Percentiles rank a stretch among this genome's conserved stretches.
phyloP scores from a whole-genome alignment of 2,888 invertebrate genomes.

The Deladenus siricidicola region DNA sequence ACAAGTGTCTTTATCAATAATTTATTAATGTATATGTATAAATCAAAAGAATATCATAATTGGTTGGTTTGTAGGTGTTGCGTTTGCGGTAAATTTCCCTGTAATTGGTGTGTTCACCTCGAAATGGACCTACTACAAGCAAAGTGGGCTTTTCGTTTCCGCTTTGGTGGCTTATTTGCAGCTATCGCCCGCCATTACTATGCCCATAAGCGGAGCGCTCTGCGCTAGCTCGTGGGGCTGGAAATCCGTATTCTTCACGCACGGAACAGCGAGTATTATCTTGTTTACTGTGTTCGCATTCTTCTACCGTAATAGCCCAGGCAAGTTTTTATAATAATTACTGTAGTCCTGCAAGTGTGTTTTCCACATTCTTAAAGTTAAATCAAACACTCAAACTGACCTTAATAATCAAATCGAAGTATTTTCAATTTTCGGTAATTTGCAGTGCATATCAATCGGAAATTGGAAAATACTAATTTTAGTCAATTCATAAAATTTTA shows the following conservation, averaged over 20 bases:
- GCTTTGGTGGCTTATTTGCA: conserved; percentile 50
- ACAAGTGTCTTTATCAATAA: conserved; percentile 1
- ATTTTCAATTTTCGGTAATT: too few relatives aligned
- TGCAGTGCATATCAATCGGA: too few relatives aligned
- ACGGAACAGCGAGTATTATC: conserved; percentile 41
- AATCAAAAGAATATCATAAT: conserved; percentile 5
- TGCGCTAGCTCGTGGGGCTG: conserved; percentile 33
- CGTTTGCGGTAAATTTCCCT: conserved; percentile 51
- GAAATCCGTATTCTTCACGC: conserved; percentile 49
- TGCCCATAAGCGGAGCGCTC: conserved; percentile 38
- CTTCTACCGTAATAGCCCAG: conserved; percentile 47
- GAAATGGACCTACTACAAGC: conserved; percentile 52
- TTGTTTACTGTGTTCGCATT: conserved; percentile 38
- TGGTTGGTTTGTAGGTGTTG: conserved; percentile 27
- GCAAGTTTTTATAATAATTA: conserved; percentile 15
- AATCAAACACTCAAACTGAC: too few relatives aligned
- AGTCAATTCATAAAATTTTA: too few relatives aligned
- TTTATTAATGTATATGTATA: conserved; percentile 7
- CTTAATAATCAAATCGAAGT: too few relatives aligned
- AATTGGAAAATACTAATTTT: too few relatives aligned
- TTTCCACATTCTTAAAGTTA: too few relatives aligned
- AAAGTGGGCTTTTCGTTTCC: conserved; percentile 52
- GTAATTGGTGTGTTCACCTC: conserved; percentile 50
- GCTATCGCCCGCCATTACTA: conserved; percentile 29
- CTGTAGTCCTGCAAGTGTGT: too few relatives aligned